These are phyloP conservation scores for Cyanoramphus novaezelandiae DNA, from an alignment of 2,113 vertebrate genomes.

Conservation along the genomic window DNA sequence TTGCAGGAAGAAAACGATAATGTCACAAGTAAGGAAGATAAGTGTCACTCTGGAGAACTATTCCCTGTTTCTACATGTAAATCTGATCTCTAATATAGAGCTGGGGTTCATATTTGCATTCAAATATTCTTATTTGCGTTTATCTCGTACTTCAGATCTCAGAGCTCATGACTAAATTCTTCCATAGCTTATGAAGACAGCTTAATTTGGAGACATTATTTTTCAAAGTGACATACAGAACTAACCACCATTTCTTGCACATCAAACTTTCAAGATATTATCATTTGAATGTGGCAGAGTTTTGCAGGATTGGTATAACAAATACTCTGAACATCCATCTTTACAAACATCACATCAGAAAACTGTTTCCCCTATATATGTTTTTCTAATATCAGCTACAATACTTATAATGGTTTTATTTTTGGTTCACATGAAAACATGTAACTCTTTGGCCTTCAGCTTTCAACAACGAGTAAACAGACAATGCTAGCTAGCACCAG, in stretches of 20 bases:
- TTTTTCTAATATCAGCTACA: background rate
- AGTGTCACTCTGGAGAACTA: background rate
- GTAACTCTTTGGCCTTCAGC: background rate
- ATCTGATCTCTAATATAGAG: background rate
- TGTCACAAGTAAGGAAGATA: background rate
- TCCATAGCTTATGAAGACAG: background rate
- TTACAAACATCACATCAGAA: background rate
- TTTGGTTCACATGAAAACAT: background rate
- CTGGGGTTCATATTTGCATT: background rate
- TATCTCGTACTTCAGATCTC: background rate
- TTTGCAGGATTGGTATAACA: background rate
- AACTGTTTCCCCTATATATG: background rate
- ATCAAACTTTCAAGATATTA: background rate
- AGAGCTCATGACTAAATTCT: background rate
- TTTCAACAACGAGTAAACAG: background rate
- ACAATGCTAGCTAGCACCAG: background rate
- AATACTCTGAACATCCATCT: background rate
- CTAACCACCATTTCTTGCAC: background rate
- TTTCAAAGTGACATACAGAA: background rate
- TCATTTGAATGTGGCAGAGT: background rate
- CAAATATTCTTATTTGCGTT: background rate
- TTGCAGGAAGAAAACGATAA: background rate
- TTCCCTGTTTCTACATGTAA: background rate
- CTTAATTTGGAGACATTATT: accelerated
- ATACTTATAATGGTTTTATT: background rate